Base-by-base conservation (phyloP, 2,113 vertebrate species). In the Tenebrosternarchus preto region DNA sequence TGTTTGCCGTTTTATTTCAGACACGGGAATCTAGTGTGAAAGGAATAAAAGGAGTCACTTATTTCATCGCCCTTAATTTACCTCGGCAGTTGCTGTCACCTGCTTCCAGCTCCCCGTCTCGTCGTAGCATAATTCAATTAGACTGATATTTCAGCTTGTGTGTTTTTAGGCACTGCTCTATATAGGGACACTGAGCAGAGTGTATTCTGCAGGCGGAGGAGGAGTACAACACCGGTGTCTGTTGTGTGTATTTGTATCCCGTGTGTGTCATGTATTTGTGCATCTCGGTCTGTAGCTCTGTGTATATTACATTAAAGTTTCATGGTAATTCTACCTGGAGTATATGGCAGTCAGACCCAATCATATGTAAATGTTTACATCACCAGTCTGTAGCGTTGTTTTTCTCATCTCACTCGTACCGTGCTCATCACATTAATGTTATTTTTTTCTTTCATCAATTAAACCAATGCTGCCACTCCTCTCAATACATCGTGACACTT, bases 331-430 rank as follows among this genome's bases (percentile, higher is more conserved):
- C 81, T 88, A 87, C 56, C 83, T 86, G 79, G 81, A 22, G 22
- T 59, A 24, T 7, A 36, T 2, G 59, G 24, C 33, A 22, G 43
- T 25, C 70, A 57, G 80, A 82, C 85, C 83, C 83, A 74, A 66
- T 82, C 86, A 84, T 77, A 77, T 86, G 87, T 88, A 84, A 85
- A 90, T 86, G 88, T 84, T 89, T 90, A 91, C 89, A 91, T 88
- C 87, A 83, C 82, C 33, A 6, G 33, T 36, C 6, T 36, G 46
- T 33, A 39, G 50, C 27, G n/a, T 11, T 56, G 12, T 80, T 74
- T 66, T 20, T 73, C 27, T 56, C 8, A 2, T 19, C 31, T 77
- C n/a, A 22, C 16, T 8, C 12, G 57, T 56, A 75, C 60, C 39
- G 43, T 36, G 15, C 63, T 78, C 61, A 73, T 78, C 69, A 60